A percentile compares a stretch with the other conserved stretches of the same genome.
These are phyloP conservation scores for Lasioglossum oenotherae DNA, from an alignment of 2,888 invertebrate species.

Conservation along the genomic window DNA sequence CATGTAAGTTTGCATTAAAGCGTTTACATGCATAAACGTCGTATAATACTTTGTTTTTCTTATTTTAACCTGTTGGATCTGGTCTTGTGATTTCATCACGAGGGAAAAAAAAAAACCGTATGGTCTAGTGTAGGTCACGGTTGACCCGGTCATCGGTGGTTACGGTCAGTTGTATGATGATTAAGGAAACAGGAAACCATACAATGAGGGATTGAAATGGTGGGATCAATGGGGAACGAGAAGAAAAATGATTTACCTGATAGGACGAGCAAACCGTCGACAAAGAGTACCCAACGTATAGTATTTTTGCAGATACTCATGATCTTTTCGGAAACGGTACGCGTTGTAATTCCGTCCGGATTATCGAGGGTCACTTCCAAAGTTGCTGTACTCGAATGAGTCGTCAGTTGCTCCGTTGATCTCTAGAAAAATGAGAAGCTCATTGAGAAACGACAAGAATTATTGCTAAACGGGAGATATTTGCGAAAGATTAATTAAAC, in stretches of 20 bases:
- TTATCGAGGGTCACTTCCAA: constrained; percentile 55
- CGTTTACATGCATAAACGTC: background rate
- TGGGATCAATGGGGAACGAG: background rate
- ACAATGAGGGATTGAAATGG: background rate
- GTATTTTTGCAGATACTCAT: constrained; percentile 76
- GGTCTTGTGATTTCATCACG: background rate
- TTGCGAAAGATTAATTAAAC: background rate
- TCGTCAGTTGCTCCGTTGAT: constrained; percentile 71
- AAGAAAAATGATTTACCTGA: constrained; percentile 63
- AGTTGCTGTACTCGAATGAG: constrained; percentile 62
- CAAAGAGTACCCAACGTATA: constrained; percentile 72
- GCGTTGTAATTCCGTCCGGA: constrained; percentile 61
- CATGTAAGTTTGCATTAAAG: background rate
- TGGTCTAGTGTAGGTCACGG: background rate
- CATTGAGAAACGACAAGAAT: background rate
- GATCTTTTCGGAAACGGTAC: constrained; percentile 68
- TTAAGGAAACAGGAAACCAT: background rate
- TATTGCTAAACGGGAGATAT: background rate
- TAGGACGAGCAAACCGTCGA: constrained; percentile 68
- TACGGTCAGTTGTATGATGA: background rate
- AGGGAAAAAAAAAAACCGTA: background rate
- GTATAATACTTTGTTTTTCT: background rate
- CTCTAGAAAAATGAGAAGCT: constrained; percentile 53
- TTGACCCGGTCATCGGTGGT: background rate
- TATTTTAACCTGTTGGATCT: background rate